Percentiles rank a stretch among this genome's conserved stretches.
Conservation (phyloP, 2,797 vertebrate species). For the Lutjanus argentimaculatus region DNA sequence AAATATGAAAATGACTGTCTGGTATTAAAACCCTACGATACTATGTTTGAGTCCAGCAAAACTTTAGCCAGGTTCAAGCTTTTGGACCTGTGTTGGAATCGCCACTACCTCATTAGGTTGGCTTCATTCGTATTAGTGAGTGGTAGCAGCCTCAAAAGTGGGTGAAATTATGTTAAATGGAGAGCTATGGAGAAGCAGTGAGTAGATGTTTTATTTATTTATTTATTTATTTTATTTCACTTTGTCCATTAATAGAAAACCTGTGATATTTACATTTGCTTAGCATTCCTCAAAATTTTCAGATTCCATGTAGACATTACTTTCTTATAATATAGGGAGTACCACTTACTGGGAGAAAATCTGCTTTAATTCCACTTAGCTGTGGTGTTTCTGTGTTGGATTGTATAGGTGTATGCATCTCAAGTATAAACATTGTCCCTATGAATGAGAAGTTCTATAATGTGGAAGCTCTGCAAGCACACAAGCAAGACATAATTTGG, state of each 20-base stretch:
- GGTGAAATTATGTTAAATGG: background rate
- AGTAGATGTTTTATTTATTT: background rate
- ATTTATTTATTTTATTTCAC: background rate
- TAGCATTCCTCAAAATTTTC: no score
- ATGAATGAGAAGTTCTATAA: conserved; percentile 38
- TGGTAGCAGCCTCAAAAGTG: background rate
- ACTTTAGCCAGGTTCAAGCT: no score
- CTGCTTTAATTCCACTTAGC: no score
- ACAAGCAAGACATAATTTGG: conserved; percentile 54
- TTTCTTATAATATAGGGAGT: no score
- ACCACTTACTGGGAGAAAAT: no score
- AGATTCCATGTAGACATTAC: no score
- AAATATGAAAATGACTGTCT: no score
- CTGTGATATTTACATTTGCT: background rate
- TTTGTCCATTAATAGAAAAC: background rate
- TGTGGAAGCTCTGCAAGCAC: conserved; percentile 35
- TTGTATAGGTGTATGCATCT: conserved; percentile 12
- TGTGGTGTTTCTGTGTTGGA: background rate
- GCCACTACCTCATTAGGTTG: background rate
- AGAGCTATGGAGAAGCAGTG: background rate
- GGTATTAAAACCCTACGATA: no score
- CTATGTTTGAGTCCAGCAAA: no score
- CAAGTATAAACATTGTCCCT: conserved; percentile 11
- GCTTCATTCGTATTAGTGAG: background rate
- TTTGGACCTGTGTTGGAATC: no score